phyloP scores from a whole-genome alignment of 2,113 vertebrate genomes.

The Probosciger aterrimus region DNA sequence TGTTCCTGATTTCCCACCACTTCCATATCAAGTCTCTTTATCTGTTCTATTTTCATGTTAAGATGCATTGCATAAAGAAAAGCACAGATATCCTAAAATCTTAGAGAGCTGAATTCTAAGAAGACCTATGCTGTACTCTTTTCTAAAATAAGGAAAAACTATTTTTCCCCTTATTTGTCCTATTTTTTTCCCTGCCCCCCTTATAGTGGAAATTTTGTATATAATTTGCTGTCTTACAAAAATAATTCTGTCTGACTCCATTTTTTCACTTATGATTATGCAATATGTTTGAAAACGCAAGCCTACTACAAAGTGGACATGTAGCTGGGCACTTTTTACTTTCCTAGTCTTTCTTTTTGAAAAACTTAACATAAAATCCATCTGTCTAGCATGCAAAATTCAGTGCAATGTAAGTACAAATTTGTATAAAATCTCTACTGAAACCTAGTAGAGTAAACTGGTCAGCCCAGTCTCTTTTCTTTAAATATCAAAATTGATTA shows the following conservation, averaged over 20 bases:
- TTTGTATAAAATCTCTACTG: background rate
- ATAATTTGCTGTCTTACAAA: background rate
- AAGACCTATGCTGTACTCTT: background rate
- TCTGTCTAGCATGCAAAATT: conserved; percentile 1
- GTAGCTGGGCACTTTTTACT: background rate
- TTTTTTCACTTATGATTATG: background rate
- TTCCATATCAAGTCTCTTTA: background rate
- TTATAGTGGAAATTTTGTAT: background rate
- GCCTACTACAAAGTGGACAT: background rate
- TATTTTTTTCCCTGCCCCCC: accelerated
- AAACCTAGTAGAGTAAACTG: background rate
- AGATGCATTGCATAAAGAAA: background rate
- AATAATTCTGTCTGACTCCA: background rate
- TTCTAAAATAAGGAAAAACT: background rate
- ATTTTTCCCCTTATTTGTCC: background rate
- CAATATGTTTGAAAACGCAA: background rate
- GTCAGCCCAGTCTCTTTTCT: background rate
- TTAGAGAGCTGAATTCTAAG: background rate
- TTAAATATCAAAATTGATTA: background rate
- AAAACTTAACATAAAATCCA: background rate
- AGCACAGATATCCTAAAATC: background rate
- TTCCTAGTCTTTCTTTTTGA: background rate
- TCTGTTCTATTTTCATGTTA: background rate
- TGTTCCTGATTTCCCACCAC: background rate
- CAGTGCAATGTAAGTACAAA: background rate